Evolutionary conservation across 2,888 invertebrate species (phyloP), one percentile per base, ranked within the genome.

Genomic region (Xanthorhoe spadicearia): DNA sequence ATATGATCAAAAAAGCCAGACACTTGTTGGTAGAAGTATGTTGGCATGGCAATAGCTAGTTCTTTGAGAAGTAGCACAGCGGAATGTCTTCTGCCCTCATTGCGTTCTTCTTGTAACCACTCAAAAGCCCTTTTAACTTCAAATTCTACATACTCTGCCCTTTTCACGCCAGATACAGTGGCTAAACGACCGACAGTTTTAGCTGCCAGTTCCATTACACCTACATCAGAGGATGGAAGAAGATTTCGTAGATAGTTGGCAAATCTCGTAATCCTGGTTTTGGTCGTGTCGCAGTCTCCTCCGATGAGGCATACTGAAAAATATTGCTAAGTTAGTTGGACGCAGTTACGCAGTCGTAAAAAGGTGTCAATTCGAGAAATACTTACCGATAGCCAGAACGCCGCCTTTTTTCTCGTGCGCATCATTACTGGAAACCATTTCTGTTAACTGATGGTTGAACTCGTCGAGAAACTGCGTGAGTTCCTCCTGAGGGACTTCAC

Each of bases 121-220:
- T 99, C 99, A 84, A 98, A 97, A 0, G 99, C 98, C 81, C 97
- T 94, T 85, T 98, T 98, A 1, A 99, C 98, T 90, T 99, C 99
- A 92, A 98, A 98, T 80, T 99, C 99, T n/a, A 99, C 98, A 84
- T 99, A 98, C 83, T 99, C 98, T 0, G 98, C 97, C 35, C 99
- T 97, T 85, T 98, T 98, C 0, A 98, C 98, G 13, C 99, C 99
- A 0, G 97, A 97, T 17, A 97, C 96, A 19, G 98, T 94, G 1
- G 99, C 99, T 61, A 99, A 92, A 74, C 97, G 97, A 0, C 99
- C 99, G 73, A 99, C 96, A 4, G 99, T 99, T 83, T 98, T 97
- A 1, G 99, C 98, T 3, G 99, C 98, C 75, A 99, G 94, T 91
- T 99, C 98, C 97, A 99, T 98, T 0, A 99, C 98, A 15, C 96